phyloP scores from a whole-genome alignment of 2,113 vertebrate species.

The Passerina amoena region DNA sequence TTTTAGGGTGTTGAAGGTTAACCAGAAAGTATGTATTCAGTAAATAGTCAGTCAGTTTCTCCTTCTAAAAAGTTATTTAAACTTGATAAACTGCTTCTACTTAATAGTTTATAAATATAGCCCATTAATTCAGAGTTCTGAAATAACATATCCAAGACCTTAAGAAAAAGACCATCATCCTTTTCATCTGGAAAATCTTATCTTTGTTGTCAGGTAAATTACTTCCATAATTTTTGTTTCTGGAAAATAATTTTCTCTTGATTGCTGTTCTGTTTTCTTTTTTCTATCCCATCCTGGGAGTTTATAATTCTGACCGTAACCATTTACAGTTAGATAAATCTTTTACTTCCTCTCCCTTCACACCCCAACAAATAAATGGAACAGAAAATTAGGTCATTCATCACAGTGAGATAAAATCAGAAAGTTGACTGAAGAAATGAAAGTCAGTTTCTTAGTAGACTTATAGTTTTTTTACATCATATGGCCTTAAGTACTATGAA shows the following conservation, averaged over 20 bases:
- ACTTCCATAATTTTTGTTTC: not conserved
- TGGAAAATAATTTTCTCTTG: not conserved
- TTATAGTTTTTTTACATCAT: not conserved
- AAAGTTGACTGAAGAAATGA: not conserved
- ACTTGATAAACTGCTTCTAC: not conserved
- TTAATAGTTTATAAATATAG: not conserved
- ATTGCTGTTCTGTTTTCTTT: not conserved
- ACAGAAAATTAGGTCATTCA: conserved; percentile 5
- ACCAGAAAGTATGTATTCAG: not conserved
- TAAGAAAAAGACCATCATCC: not conserved
- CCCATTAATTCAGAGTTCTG: not conserved
- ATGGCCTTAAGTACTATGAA: not conserved
- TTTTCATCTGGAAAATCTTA: not conserved
- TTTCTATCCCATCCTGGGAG: not conserved
- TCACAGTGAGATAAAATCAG: not conserved
- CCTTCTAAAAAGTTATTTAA: not conserved
- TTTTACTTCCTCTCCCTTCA: not conserved
- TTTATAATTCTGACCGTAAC: not conserved
- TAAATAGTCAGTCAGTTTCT: not conserved
- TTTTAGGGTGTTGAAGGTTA: not conserved
- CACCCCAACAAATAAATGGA: not conserved
- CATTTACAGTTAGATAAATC: not conserved
- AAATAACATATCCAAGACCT: not conserved
- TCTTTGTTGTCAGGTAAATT: not conserved
- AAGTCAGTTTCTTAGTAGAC: not conserved